Base-by-base conservation (phyloP, 2,888 invertebrate genomes). In the Eudemis profundana region DNA sequence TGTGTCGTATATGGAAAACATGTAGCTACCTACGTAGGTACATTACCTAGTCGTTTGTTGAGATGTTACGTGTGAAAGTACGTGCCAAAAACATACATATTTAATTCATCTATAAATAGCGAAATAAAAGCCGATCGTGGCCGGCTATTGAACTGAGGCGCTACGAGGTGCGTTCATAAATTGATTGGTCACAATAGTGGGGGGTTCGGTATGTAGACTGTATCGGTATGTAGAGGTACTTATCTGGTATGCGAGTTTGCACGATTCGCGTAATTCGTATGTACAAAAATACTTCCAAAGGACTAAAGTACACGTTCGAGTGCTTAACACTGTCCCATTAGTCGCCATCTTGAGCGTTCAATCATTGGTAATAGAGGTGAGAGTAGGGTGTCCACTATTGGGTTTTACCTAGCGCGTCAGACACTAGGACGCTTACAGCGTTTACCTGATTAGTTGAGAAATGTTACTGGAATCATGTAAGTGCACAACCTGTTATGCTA, bases 81-180 rank as follows among this genome's bases (percentile, higher is more conserved):
- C 71, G 74, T 75, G 76, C 79, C 74, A 77, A 78, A 70, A 70
- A 73, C 71, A 75, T 29, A 75, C 74, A 74, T 76, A 78, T 80
- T 78, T 76, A 77, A 80, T 79, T 83, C 74, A 71, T 74, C 76
- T 84, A 82, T 82, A 81, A 83, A 85, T 85, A 83, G 82, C 77
- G 70, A 76, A 82, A 82, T 84, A 81, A 80, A 82, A 80, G 77
- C 77, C 75, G 77, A 80, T 83, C 77, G 76, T 65, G 72, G 74
- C 68, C 76, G 84, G 82, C 71, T 84, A 78, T 83, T 86, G 85
- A 86, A 83, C 86, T 72, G 81, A 74, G 80, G 82, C 80, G 76
- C 84, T 75, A 68, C 68, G 68, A 76, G 79, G 72, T 61, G 70
- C 68, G 70, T 66, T 63, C 68, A 68, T 67, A 66, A 64, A 59